These are phyloP conservation scores for Pontoporia blainvillei DNA, from an alignment of 2,113 vertebrate genomes.

Conservation along the genomic window DNA sequence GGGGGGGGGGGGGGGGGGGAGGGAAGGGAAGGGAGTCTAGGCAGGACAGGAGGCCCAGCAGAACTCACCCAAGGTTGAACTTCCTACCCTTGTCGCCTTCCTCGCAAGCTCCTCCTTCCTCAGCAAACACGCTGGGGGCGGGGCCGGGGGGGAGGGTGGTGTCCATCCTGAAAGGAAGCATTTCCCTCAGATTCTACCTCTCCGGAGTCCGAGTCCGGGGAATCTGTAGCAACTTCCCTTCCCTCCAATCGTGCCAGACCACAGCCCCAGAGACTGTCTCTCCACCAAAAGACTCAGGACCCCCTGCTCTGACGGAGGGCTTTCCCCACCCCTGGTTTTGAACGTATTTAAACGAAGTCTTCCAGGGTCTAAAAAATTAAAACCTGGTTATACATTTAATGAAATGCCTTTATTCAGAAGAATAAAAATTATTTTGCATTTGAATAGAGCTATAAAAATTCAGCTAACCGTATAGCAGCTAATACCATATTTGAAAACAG, in stretches of 20 bases:
- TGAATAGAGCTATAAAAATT: conserved; percentile 38
- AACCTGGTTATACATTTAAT: conserved; percentile 36
- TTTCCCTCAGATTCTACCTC: not conserved
- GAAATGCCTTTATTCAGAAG: conserved; percentile 44
- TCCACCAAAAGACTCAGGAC: not conserved
- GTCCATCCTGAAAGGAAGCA: not conserved
- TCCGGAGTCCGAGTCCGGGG: not conserved
- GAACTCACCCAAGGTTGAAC: not conserved
- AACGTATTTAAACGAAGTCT: not conserved
- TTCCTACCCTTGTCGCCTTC: not conserved
- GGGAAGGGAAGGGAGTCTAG: not conserved
- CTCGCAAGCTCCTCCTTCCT: not conserved
- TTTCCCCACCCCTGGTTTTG: too few relatives aligned
- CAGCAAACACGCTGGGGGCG: not conserved
- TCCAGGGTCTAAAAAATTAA: conserved; percentile 43
- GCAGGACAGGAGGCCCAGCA: not conserved
- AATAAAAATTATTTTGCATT: conserved; percentile 54
- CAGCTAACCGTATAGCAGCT: conserved; percentile 38
- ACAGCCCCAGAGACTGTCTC: not conserved
- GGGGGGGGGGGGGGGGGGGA: not conserved
- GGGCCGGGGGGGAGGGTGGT: not conserved
- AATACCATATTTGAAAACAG: conserved; percentile 37
- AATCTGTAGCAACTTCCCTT: not conserved
- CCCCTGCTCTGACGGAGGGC: too few relatives aligned
- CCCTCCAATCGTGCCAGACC: too few relatives aligned